Evolutionary conservation across 2,888 invertebrate genomes (phyloP), one percentile per base, ranked within the genome.

Genomic region (Tipula lateralis): DNA sequence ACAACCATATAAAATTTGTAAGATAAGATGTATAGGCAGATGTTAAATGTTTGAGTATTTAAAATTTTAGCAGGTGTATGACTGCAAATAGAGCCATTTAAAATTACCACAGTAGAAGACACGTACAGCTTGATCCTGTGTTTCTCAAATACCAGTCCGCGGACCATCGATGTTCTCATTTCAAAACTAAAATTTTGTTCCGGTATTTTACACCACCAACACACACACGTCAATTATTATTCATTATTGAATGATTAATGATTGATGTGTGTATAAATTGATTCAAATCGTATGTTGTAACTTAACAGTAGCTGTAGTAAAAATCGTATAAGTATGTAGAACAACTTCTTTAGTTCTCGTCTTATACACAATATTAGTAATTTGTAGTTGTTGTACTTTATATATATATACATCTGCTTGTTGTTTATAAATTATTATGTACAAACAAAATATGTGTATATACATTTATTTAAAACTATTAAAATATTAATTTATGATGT

Each of bases 401-500:
- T 9, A 50, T 24, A 24, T 66, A 24, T 24, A 66, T 24, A 66
- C 66, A 66, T 66, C 66, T 66, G 66, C 66, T 24, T 19, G 66
- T 9, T 66, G 66, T 66, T 66, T 66, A 66, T 66, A 66, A 66
- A 66, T 66, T 66, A 66, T 66, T 66, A 66, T 66, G 66, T 66
- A 24, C 24, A 24, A 24, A 50, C 50, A 66, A 66, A 50, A 50
- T 24, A 66, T 44, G 13, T 32, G 7, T 32, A 39, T 39, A 39
- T 39, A 13, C 13, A 44, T 44, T 16, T 66, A 39, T 39, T 66
- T 66, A 9, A 66, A 66, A 66, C 66, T 66, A 66, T 66, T 66
- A 66, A 66, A 66, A 66, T 66, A 66, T 66, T 66, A 66, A 66
- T 66, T 66, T 66, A 66, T 66, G 66, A 66, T 66, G 66, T 66